Evolutionary conservation across 2,797 vertebrate genomes (phyloP).

Genomic region (Simalia tracyae): DNA sequence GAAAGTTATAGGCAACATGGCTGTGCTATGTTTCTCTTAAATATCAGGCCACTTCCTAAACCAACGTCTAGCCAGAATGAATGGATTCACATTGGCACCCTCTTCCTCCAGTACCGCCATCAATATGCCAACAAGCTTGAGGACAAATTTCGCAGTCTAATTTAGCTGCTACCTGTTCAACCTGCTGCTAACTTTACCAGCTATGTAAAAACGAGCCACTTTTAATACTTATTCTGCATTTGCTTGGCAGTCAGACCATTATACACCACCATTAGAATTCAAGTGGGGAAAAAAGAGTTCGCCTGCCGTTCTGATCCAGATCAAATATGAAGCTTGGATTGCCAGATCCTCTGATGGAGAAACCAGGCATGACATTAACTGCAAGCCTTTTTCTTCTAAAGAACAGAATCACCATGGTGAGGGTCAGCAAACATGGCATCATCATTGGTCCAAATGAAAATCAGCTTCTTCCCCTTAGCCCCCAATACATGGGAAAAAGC

Average conservation of each 20-base stretch:
- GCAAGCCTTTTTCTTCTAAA: not conserved
- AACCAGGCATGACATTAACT: not conserved
- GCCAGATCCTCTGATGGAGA: not conserved
- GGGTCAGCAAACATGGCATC: not conserved
- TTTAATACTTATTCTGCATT: too few relatives aligned
- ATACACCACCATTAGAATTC: not conserved
- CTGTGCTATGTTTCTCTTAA: conserved; percentile 30
- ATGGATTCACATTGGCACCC: conserved; percentile 10
- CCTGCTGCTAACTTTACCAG: not conserved
- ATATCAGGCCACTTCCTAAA: conserved; percentile 13
- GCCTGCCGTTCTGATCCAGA: not conserved
- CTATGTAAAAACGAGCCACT: too few relatives aligned
- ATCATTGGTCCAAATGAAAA: not conserved
- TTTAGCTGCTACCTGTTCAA: too few relatives aligned
- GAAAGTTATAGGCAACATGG: conserved; percentile 59
- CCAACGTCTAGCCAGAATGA: conserved; percentile 18
- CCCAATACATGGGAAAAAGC: not conserved
- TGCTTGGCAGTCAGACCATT: too few relatives aligned
- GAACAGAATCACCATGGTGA: not conserved
- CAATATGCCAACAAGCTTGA: not conserved
- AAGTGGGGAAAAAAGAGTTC: not conserved
- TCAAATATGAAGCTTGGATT: not conserved
- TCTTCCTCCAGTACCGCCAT: not conserved
- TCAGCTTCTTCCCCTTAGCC: not conserved
- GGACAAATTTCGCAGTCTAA: not conserved